phyloP scores from a whole-genome alignment of 2,797 vertebrate species.

The Selene dorsalis region DNA sequence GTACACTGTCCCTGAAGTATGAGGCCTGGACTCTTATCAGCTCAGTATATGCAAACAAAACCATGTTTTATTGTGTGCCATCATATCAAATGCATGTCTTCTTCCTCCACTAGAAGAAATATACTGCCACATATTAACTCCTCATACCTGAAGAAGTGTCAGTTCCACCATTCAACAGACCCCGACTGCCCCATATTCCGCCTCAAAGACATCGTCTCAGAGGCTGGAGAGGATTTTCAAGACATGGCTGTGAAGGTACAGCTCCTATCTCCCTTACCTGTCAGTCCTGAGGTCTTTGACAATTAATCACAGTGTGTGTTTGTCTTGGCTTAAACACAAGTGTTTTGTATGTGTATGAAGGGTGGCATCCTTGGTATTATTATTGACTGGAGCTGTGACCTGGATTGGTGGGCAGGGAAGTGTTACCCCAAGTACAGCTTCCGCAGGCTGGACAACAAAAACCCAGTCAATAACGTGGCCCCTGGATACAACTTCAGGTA shows the following conservation, averaged over 20 bases:
- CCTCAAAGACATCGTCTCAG: constrained; percentile 85
- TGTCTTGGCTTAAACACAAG: not conserved
- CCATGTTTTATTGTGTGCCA: not conserved
- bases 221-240: constrained; percentile 89
- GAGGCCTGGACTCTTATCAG: not conserved
- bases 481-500: constrained; percentile 95
- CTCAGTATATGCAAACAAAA: constrained; percentile 1
- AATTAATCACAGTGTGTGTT: not conserved
- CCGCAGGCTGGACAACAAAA: constrained; percentile 87
- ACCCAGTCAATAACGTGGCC: constrained; percentile 82
- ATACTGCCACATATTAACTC: constrained; percentile 85
- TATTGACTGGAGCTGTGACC: constrained; percentile 92
- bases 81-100: not conserved
- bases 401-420: constrained; percentile 83
- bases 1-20: constrained; percentile 29
- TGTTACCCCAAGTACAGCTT: constrained; percentile 91
- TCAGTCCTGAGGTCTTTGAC: not conserved
- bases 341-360: constrained; percentile 69
- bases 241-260: constrained; percentile 90
- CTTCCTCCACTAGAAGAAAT: constrained; percentile 85
- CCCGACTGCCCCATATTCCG: constrained; percentile 92
- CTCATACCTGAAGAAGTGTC: constrained; percentile 86
- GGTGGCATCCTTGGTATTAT: constrained; percentile 92
- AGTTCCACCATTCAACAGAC: constrained; percentile 83
- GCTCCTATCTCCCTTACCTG: not conserved